Evolutionary conservation across 2,797 vertebrate species (phyloP), one percentile per base, ranked within the genome.

Genomic region (Poeciliopsis gracilis): DNA sequence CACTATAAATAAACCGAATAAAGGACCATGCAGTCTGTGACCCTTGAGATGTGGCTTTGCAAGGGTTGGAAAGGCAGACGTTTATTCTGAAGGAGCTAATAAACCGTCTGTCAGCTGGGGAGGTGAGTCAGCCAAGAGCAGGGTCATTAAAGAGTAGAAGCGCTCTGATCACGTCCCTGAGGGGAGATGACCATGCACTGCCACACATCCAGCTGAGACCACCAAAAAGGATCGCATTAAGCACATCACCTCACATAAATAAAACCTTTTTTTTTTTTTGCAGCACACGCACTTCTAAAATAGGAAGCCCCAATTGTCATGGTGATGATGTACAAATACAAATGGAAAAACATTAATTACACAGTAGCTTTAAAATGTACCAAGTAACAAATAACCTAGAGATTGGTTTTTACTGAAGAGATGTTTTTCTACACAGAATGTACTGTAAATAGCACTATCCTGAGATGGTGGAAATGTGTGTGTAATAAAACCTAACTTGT

Each of bases 41-140:
- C 94, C 93, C 93, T 84, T 84, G 92, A 95, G 91, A 92, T 89
- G 92, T 88, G 87, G 89, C 92, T 92, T 91, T 90, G 89, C 88
- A 91, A 90, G 74, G 84, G 82, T 72, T 87, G 86, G 90, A 92
- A 93, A 91, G 92, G 94, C 90, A 93, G 90, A 92, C 93, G 87
- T 95, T 95, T 93, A 94, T 94, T 91, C 92, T 92, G 92, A 90
- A 93, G 92, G 94, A 95, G 94, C 93, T 93, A 94, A 95, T 95
- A 93, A 95, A 94, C 89, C 92, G 93, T 93, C 94, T 93, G 93
- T 94, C 93, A 93, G 93, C 81, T 90, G 89, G 89, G 41, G 91
- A 92, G 93, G 93, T 93, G 92, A 94, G 92, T 94, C 93, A 94
- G 90, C 88, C 91, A 81, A 82, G 89, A 91, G 90, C 82, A 86